Evolutionary conservation across 1,140 invertebrate species (phyloP).

Genomic region (Trypoxylus dichotomus): DNA sequence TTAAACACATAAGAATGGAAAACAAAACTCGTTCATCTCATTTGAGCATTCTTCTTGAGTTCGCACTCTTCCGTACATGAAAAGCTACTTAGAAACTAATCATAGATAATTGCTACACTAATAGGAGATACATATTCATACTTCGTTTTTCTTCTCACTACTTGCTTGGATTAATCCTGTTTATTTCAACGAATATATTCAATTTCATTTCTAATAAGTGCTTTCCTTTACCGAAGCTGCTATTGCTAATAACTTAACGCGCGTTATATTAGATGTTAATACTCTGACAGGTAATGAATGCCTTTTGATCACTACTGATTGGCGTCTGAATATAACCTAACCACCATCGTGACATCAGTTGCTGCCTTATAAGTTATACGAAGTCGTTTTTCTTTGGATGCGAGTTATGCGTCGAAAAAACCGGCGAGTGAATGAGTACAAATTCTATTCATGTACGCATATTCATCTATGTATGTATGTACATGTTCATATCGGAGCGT

Average conservation of each 20-base stretch:
- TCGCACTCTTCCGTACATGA: too few relatives aligned
- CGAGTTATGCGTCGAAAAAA: neutral
- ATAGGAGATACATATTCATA: neutral
- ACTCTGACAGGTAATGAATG: slow-evolving; percentile 1
- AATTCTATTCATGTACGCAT: neutral
- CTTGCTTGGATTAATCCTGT: neutral
- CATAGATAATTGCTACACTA: too few relatives aligned
- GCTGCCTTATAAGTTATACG: neutral
- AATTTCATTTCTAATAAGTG: neutral
- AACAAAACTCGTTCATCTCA: too few relatives aligned
- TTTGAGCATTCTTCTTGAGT: too few relatives aligned
- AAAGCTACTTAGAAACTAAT: too few relatives aligned
- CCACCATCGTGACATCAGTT: neutral
- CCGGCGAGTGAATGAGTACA: neutral
- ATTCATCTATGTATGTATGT: neutral
- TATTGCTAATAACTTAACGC: neutral
- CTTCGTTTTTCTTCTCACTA: neutral
- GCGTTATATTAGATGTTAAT: neutral
- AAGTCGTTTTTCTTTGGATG: neutral
- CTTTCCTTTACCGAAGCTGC: neutral
- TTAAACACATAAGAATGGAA: too few relatives aligned
- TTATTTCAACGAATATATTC: neutral
- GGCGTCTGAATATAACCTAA: neutral
- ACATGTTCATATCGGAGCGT: neutral
- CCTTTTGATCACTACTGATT: slow-evolving; percentile 12